Conservation (phyloP, 2,113 vertebrate species). For the Leuciscus idus region DNA sequence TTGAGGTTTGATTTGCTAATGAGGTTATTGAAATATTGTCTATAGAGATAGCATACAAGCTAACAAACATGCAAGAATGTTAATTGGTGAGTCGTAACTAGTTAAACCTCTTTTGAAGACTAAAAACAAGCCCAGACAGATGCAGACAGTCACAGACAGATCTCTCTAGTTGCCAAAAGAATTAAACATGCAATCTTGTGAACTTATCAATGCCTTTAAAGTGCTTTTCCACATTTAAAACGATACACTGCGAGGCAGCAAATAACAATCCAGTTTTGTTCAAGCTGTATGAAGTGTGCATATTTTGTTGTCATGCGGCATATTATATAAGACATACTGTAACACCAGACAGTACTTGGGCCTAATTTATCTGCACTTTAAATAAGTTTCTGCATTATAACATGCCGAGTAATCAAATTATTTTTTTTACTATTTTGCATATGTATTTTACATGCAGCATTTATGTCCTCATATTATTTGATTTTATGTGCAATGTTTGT, state of each 20-base stretch:
- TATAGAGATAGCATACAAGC: background rate
- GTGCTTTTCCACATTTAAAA: background rate
- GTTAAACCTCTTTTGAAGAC: background rate
- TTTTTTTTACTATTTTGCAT: no score
- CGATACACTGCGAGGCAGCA: background rate
- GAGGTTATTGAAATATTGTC: background rate
- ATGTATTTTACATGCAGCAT: no score
- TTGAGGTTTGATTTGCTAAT: background rate
- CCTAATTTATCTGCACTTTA: background rate
- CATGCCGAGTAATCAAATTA: no score
- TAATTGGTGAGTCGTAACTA: background rate
- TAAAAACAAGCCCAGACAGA: background rate
- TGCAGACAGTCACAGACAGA: background rate
- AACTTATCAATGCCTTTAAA: background rate
- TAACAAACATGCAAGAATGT: background rate
- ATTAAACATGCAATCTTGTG: background rate
- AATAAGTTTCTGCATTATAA: no score
- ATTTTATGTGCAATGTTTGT: no score
- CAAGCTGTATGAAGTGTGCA: no score
- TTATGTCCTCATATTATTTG: no score
- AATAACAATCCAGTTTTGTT: background rate
- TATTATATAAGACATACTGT: no score
- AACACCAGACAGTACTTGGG: background rate
- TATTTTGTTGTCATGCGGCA: no score
- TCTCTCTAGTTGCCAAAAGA: background rate